phyloP scores from a whole-genome alignment of 1,140 invertebrate genomes.

The Heliconius himera region DNA sequence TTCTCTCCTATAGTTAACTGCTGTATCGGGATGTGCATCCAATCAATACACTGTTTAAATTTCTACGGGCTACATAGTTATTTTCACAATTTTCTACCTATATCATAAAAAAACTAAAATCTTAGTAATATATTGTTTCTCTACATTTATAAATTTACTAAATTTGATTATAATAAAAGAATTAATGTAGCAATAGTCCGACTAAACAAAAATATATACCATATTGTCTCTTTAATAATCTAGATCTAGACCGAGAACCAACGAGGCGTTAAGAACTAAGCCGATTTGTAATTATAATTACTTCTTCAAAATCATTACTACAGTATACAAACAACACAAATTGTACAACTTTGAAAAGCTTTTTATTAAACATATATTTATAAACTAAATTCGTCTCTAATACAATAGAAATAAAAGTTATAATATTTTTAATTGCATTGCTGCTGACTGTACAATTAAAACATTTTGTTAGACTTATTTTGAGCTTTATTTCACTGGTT shows the following conservation, averaged over 20 bases:
- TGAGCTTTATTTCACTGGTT: conserved; percentile 30
- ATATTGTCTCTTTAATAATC: neutral
- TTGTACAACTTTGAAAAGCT: conserved; percentile 23
- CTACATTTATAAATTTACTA: too few species aligned
- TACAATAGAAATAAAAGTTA: conserved; percentile 1
- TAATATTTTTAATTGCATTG: conserved; percentile 23
- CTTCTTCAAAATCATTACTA: conserved; percentile 53
- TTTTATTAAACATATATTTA: conserved; percentile 18
- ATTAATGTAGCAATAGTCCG: neutral
- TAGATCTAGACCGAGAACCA: conserved; percentile 43
- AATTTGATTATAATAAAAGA: neutral
- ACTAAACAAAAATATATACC: neutral
- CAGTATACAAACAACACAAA: conserved; percentile 37
- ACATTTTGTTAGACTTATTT: conserved; percentile 21
- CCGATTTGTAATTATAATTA: conserved; percentile 56
- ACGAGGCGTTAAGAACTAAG: conserved; percentile 47
- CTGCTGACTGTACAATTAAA: conserved; percentile 39
- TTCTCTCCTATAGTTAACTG: too few species aligned
- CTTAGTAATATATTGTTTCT: too few species aligned
- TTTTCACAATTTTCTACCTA: too few species aligned
- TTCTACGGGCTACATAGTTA: too few species aligned
- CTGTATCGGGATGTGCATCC: too few species aligned
- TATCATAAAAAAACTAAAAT: too few species aligned
- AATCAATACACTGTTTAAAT: too few species aligned
- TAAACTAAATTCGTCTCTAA: conserved; percentile 20